Base-by-base conservation (phyloP, 1,140 invertebrate species). In the Chrysomallon squamiferum region DNA sequence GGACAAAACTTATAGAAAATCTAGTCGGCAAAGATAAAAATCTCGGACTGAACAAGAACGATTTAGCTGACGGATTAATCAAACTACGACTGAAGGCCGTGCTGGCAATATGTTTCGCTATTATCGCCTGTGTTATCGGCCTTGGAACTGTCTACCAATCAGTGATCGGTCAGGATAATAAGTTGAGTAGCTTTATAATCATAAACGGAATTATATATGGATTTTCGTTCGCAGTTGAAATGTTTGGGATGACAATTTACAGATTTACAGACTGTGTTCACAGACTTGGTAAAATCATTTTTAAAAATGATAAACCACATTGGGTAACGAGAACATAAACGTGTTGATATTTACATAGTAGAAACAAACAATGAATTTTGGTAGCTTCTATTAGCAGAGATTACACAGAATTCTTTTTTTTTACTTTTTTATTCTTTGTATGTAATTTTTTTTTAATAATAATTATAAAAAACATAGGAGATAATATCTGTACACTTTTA, bases 231-330 rank as follows among this genome's bases (percentile, higher is more conserved):
- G 15, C 65, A 6, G 61, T 77, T 29, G 73, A 77, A 59, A 6
- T 77, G 0, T 33, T 72, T 3, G 76, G 76, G 29, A 75, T 77
- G 76, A 71, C 69, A 13, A 65, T 75, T 3, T 70, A 74, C 59
- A 62, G 69, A 50, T 9, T 68, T 7, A 32, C 63, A 27, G 73
- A 71, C 41, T 47, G 49, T 0, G 38, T 66, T 11, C 56, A 69
- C 22, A 61, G 61, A 2, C 35, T 74, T 35, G 69, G 63, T 2
- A 68, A 68, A 47, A 27, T 3, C 1, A 49, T 68, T 27, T 68
- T 62, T 43, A 61, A 61, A 54, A 59, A 25, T 27, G 60, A 68
- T 29, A 62, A 58, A 35, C 61, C 66, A 0, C 43, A 62, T 41
- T 68, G 61, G 50, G 52, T 66, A 22, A 52, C n/a, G n/a, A n/a